Conservation (phyloP, 2,888 invertebrate species). For the Argyresthia albistria region DNA sequence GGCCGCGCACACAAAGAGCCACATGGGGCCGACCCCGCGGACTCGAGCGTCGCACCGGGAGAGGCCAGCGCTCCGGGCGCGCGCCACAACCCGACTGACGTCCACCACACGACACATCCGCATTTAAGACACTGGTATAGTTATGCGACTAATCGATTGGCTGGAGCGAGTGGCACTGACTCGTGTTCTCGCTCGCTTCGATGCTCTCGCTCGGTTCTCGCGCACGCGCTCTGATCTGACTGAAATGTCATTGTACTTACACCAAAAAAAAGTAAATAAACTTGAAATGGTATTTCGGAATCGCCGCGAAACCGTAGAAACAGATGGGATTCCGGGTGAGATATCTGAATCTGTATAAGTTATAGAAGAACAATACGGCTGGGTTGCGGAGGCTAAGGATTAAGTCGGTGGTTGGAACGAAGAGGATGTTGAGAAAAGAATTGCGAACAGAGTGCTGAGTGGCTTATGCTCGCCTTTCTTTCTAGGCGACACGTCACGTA, state of each 20-base stretch:
- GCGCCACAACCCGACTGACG: slow-evolving; percentile 64
- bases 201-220: slow-evolving; percentile 40
- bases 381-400: not conserved
- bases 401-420: not conserved
- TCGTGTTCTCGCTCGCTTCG: slow-evolving; percentile 35
- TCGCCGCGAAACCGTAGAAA: not conserved
- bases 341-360: not conserved
- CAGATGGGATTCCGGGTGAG: not conserved
- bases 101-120: slow-evolving; percentile 68
- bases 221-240: slow-evolving; percentile 43
- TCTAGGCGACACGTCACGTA: slow-evolving; percentile 36
- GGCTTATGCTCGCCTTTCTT: slow-evolving; percentile 14
- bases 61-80: slow-evolving; percentile 37
- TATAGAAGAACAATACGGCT: not conserved
- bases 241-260: slow-evolving; percentile 34
- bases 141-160: slow-evolving; percentile 74
- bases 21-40: not conserved
- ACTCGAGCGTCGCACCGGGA: not conserved
- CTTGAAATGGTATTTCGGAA: slow-evolving; percentile 15
- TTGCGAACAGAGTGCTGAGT: not conserved
- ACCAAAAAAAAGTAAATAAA: slow-evolving; percentile 66
- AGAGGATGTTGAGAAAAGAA: not conserved
- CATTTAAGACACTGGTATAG: slow-evolving; percentile 73
- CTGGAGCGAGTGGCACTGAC: slow-evolving; percentile 62
- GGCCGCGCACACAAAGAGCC: not conserved